phyloP scores from a whole-genome alignment of 1,140 invertebrate genomes.

The Drosophila murphyi region DNA sequence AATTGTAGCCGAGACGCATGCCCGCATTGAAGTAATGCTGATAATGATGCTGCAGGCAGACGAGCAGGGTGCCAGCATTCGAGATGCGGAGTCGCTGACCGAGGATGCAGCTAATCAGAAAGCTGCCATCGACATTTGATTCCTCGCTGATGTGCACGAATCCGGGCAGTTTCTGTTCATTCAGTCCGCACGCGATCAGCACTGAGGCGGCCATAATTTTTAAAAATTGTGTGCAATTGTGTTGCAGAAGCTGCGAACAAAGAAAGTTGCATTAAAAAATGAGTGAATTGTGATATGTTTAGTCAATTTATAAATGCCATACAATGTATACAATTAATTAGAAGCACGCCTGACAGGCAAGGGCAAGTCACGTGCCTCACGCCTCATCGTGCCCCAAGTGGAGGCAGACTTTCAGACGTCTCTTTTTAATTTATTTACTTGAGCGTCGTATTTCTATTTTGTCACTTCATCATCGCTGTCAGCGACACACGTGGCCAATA shows the following conservation, averaged over 20 bases:
- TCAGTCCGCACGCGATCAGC: conserved; percentile 86
- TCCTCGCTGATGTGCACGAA: conserved; percentile 89
- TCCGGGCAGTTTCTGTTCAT: conserved; percentile 86
- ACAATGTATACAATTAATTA: conserved; percentile 71
- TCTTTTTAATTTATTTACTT: conserved; percentile 64
- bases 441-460: conserved; percentile 54
- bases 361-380: conserved; percentile 57
- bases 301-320: conserved; percentile 74
- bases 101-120: conserved; percentile 88
- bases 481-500: conserved; percentile 62
- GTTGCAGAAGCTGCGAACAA: conserved; percentile 33
- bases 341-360: conserved; percentile 4
- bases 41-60: conserved; percentile 89
- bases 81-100: conserved; percentile 86
- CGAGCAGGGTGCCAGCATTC: conserved; percentile 86
- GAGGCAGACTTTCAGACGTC: conserved; percentile 41
- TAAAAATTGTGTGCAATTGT: conserved; percentile 27
- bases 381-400: conserved; percentile 40
- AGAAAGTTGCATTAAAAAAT: conserved; percentile 12
- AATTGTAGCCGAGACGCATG: conserved; percentile 90
- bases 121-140: conserved; percentile 89
- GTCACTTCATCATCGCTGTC: conserved; percentile 74
- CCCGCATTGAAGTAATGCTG: conserved; percentile 90
- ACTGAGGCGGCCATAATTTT: conserved; percentile 86
- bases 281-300: conserved; percentile 33